Conservation (phyloP, 2,113 vertebrate genomes). For the Corythornis vintsioides region DNA sequence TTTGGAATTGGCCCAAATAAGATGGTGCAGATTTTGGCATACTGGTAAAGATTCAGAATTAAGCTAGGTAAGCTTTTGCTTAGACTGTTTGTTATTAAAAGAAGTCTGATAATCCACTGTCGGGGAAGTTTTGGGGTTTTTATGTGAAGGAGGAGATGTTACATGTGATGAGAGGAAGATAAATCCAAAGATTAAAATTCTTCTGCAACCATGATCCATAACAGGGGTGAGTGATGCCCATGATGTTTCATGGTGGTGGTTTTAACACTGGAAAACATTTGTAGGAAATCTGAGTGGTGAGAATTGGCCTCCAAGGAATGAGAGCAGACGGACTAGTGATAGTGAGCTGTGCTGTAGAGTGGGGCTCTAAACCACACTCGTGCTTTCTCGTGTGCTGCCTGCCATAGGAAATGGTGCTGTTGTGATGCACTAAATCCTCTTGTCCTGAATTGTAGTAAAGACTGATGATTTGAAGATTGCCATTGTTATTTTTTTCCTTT, state of each 20-base stretch:
- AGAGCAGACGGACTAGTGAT: accelerated
- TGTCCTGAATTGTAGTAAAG: neutral
- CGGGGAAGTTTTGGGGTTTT: neutral
- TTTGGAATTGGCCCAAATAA: neutral
- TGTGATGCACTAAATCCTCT: neutral
- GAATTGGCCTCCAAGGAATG: neutral
- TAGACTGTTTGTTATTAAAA: neutral
- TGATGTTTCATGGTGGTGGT: neutral
- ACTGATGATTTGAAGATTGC: neutral
- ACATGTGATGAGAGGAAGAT: neutral
- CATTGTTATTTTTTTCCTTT: neutral
- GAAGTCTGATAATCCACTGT: neutral
- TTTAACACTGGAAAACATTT: neutral
- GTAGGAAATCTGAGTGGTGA: neutral
- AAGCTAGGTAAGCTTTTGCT: neutral
- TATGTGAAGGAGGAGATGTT: neutral
- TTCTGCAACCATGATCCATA: neutral
- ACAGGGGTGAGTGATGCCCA: neutral
- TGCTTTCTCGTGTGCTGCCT: neutral
- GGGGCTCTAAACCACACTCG: neutral
- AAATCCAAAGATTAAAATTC: neutral
- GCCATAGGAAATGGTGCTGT: neutral
- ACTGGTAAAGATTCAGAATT: neutral
- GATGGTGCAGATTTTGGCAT: neutral
- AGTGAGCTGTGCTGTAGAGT: neutral